These are phyloP conservation scores for Orcinus orca DNA, from an alignment of 2,113 vertebrate genomes.

Conservation along the genomic window DNA sequence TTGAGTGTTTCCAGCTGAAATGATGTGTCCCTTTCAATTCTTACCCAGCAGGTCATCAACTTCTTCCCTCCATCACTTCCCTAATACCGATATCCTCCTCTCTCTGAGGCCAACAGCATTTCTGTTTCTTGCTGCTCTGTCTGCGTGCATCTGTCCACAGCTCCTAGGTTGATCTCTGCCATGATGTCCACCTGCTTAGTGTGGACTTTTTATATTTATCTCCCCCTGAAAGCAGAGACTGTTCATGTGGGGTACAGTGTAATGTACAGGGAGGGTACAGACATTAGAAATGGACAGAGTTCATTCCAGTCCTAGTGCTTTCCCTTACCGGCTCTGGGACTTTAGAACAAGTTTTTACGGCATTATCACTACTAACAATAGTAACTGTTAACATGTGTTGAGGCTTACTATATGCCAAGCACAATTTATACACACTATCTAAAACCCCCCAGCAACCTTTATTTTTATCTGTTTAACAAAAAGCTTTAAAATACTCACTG, in stretches of 20 bases:
- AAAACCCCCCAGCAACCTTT: background rate
- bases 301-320: background rate
- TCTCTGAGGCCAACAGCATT: background rate
- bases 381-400: background rate
- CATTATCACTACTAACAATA: background rate
- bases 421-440: background rate
- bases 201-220: background rate
- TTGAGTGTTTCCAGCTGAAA: slow-evolving; percentile 70
- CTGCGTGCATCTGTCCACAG: background rate
- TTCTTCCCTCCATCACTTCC: background rate
- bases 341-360: background rate
- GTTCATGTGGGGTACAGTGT: rapidly evolving
- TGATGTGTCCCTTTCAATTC: slow-evolving; percentile 51
- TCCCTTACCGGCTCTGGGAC: background rate
- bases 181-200: background rate
- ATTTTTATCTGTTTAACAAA: background rate
- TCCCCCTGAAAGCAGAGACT: background rate
- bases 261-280: rapidly evolving
- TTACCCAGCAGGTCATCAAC: slow-evolving; percentile 36
- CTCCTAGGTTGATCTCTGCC: background rate
- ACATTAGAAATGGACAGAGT: background rate
- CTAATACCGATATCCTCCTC: background rate
- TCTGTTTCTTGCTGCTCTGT: background rate
- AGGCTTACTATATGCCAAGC: background rate
- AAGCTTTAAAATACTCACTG: background rate